Percentiles rank a stretch among this genome's conserved stretches.
These are phyloP conservation scores for Diachasmimorpha longicaudata DNA, from an alignment of 1,140 invertebrate genomes.

Conservation along the genomic window DNA sequence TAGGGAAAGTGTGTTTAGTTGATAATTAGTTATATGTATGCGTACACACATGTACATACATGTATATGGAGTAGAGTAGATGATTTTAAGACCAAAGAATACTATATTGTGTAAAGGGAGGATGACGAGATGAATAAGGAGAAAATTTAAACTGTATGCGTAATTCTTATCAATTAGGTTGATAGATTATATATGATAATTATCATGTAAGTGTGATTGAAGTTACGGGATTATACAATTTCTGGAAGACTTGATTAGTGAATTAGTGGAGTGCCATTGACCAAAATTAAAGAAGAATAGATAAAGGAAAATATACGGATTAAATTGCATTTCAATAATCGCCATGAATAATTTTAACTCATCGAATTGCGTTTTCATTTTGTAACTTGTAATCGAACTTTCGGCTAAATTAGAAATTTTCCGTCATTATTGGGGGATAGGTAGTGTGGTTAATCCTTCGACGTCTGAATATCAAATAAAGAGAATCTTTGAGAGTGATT, in stretches of 20 bases:
- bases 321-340: conserved; percentile 3
- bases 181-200: conserved; percentile 1
- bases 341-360: neutral
- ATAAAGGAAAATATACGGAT: neutral
- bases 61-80: conserved; percentile 30
- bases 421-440: neutral
- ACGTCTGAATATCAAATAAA: conserved; percentile 9
- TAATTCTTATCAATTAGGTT: conserved; percentile 3
- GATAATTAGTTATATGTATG: conserved; percentile 17
- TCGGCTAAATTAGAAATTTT: neutral
- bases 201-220: conserved; percentile 2
- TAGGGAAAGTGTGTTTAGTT: neutral
- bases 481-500: neutral
- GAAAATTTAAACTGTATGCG: neutral
- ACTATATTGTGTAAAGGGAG: conserved; percentile 44
- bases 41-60: conserved; percentile 12
- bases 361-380: neutral
- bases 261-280: conserved; percentile 12
- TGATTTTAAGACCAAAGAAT: conserved; percentile 49
- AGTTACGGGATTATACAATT: neutral
- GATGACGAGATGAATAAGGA: neutral
- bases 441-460: neutral
- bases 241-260: neutral
- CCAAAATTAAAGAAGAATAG: neutral
- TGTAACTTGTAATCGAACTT: neutral